These are phyloP conservation scores for Megaptera novaeangliae DNA, from an alignment of 2,113 vertebrate species.

Conservation along the genomic window DNA sequence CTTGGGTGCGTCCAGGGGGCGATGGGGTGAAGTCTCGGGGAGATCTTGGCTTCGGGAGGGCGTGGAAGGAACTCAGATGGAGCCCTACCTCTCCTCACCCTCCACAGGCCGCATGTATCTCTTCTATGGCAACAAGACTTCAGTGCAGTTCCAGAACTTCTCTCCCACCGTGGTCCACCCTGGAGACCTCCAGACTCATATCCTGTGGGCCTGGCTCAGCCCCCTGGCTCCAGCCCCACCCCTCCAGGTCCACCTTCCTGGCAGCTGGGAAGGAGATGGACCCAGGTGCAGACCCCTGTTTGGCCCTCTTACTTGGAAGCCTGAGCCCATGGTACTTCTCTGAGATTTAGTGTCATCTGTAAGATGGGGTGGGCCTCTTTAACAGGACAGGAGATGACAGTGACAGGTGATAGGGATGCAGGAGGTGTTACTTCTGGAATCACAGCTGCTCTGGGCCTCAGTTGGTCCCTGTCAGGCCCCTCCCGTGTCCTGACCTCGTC, in stretches of 20 bases:
- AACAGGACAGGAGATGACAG: not conserved
- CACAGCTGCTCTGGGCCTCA: not conserved
- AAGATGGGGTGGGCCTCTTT: too few relatives aligned
- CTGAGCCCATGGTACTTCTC: not conserved
- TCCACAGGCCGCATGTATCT: slow-evolving; percentile 91
- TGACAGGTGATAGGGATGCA: not conserved
- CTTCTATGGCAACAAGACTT: slow-evolving; percentile 96
- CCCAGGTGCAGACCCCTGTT: not conserved
- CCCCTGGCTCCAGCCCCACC: too few relatives aligned
- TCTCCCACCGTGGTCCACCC: slow-evolving; percentile 88
- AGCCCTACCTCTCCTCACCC: not conserved
- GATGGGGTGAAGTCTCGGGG: not conserved
- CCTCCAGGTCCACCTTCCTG: not conserved
- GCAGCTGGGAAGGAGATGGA: not conserved
- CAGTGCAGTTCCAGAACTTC: slow-evolving; percentile 92
- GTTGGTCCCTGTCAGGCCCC: not conserved
- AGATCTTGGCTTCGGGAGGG: not conserved
- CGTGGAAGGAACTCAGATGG: not conserved
- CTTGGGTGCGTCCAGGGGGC: slow-evolving; percentile 80
- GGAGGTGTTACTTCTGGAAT: not conserved
- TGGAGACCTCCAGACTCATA: slow-evolving; percentile 92
- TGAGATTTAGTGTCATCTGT: not conserved
- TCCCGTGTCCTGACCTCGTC: not conserved
- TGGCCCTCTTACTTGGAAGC: not conserved
- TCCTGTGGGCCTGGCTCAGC: slow-evolving; percentile 74